Base-by-base conservation (phyloP, 2,113 vertebrate genomes). In the Centrocercus urophasianus region DNA sequence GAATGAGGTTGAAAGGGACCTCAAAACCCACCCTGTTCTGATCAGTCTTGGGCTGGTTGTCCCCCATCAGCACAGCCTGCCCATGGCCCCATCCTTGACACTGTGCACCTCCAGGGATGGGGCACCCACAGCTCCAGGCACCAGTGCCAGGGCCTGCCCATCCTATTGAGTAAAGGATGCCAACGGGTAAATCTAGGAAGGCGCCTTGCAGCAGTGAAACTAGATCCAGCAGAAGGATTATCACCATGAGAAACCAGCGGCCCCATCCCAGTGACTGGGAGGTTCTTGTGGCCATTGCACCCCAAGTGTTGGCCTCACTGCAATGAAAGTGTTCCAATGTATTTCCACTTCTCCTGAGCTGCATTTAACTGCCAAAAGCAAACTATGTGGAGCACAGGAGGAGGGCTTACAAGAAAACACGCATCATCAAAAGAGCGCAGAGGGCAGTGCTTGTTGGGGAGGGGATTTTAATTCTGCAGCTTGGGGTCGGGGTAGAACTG, bases 351-450 rank as follows among this genome's bases (percentile, higher is more conserved):
- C 28, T 14, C 48, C 50, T n/a, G 56, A 70, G 27, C 30, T 1
- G 34, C 3, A 0, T 48, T 78, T 12, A 32, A 4, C n/a, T 59
- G 45, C 66, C 81, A 75, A 22, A 81, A 75, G 24, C 63, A 36
- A 18, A 42, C 65, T 9, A 5, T 1, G 0, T 4, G 85, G 52
- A 40, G 66, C 63, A 9, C 0, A 4, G 2, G 1, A 50, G 59
- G 56, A 16, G 2, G 45, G 57, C 64, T 57, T 27, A 19, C 0
- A 4, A 65, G 52, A 54, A 72, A 89, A 56, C 63, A 27, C 42
- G 17, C 43, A 54, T 77, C 20, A 2, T 17, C 22, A 50, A 27
- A 6, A 34, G 63, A 65, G 36, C 21, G 43, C 52, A 52, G 80
- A 0, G 2, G 28, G n/a, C 2, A 2, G 57, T 21, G 1, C 69